Conservation (phyloP, 2,888 invertebrate genomes). For the Zaprionus obscuricornis region DNA sequence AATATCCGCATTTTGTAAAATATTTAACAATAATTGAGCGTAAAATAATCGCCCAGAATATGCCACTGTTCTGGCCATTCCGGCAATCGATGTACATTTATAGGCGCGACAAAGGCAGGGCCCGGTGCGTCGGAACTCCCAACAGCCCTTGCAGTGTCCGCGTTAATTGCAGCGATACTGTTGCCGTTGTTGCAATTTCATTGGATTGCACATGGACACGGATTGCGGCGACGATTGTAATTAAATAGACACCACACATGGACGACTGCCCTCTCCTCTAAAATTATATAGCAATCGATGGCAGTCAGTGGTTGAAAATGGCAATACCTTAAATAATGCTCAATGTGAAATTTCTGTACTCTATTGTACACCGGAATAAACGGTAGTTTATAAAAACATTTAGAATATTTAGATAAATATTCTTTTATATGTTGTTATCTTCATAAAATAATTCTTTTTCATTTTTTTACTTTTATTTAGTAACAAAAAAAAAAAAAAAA, state of each 20-base stretch:
- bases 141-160: slow-evolving; percentile 26
- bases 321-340: slow-evolving; percentile 13
- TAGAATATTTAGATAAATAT: too few species aligned
- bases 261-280: slow-evolving; percentile 22
- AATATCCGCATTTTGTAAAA: slow-evolving; percentile 77
- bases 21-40: slow-evolving; percentile 83
- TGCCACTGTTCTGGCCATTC: too few species aligned
- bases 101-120: too few species aligned
- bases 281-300: slow-evolving; percentile 16
- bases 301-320: slow-evolving; percentile 8
- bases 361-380: too few species aligned
- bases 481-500: too few species aligned
- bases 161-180: slow-evolving; percentile 62
- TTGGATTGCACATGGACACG: slow-evolving; percentile 56
- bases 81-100: slow-evolving; percentile 41
- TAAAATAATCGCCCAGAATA: slow-evolving; percentile 76
- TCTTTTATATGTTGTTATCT: too few species aligned
- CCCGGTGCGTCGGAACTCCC: slow-evolving; percentile 23
- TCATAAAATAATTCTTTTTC: too few species aligned
- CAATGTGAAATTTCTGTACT: slow-evolving; percentile 32
- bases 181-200: slow-evolving; percentile 41
- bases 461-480: too few species aligned
- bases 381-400: too few species aligned
- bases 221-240: slow-evolving; percentile 82
- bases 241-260: slow-evolving; percentile 80